Evolutionary conservation across 2,888 invertebrate genomes (phyloP).

Genomic region (Gasteruption jaculator): DNA sequence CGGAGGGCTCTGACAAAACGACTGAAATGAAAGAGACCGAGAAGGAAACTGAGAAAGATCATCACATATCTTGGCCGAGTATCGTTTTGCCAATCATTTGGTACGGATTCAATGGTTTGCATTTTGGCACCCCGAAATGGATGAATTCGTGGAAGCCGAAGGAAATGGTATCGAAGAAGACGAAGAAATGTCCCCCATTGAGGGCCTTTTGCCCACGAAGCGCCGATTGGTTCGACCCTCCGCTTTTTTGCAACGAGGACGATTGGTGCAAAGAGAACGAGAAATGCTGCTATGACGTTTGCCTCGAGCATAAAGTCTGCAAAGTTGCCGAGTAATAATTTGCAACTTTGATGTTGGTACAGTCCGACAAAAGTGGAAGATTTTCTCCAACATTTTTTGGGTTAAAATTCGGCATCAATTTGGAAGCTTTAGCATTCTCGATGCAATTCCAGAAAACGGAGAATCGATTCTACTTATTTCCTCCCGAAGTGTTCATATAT

Average conservation of each 20-base stretch:
- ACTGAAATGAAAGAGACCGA: constrained; percentile 19
- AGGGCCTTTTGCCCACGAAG: constrained; percentile 28
- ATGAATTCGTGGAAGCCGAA: constrained; percentile 5
- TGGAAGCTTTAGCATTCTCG: too few species aligned
- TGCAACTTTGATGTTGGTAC: too few species aligned
- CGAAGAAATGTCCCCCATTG: constrained; percentile 31
- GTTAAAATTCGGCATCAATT: too few species aligned
- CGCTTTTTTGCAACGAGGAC: constrained; percentile 25
- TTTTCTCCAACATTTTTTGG: too few species aligned
- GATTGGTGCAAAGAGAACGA: constrained; percentile 24
- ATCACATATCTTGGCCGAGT: constrained; percentile 22
- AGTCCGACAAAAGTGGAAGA: too few species aligned
- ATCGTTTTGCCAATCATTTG: constrained; percentile 23
- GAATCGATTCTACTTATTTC: too few species aligned
- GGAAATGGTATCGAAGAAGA: constrained; percentile 6
- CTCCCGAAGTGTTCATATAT: too few species aligned
- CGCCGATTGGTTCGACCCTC: constrained; percentile 28
- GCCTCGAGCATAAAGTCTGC: constrained; percentile 34
- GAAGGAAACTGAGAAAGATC: constrained; percentile 8
- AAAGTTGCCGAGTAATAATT: constrained; percentile 27
- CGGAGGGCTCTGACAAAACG: too few species aligned
- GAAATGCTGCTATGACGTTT: constrained; percentile 35
- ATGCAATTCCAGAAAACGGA: too few species aligned
- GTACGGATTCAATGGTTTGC: constrained; percentile 18
- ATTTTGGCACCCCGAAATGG: neutral